Evolutionary conservation across 1,140 invertebrate species (phyloP), one percentile per base, ranked within the genome.

Genomic region (Diploscapter pachys): DNA sequence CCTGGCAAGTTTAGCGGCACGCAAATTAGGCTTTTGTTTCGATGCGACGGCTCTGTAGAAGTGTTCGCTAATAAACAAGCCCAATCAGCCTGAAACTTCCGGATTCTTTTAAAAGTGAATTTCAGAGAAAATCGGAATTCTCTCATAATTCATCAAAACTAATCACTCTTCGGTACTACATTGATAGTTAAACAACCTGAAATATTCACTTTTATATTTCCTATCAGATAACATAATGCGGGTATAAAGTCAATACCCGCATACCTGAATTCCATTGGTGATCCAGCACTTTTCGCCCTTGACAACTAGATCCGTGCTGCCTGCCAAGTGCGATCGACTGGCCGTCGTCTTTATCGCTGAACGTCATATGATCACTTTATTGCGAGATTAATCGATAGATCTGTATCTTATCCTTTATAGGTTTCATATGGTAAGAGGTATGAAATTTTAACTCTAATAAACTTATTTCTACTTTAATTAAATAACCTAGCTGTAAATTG

Each of bases 201-300:
- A 31, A 31, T 31, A 31, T 31, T 31, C 31, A 31, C 31, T 31
- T 31, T 31, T 31, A 31, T 31, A 31, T 31, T 31, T 31, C 31
- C 31, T 31, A 31, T 31, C 31, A 31, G 31, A 31, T 31, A 31
- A 31, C 31, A 31, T 31, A 31, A 31, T 31, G 31, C 31, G 31
- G 31, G 31, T 31, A 31, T 31, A 31, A 31, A 31, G 31, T 31
- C 31, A 31, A 31, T 31, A 31, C 31, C 31, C 31, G 31, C 31
- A 90, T 90, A 68, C 89, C 81, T 90, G 88, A 51, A 82, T 77
- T 3, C 87, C 89, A 82, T 89, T 90, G 4, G 89, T 89, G 48
- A 87, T 90, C 89, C 89, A 90, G 88, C 89, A 89, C 81, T 90
- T 90, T 4, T 86, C 83, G 3, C 89, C 89, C 82, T 90, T 90